phyloP scores from a whole-genome alignment of 2,113 vertebrate species.

The Thamnophis sirtalis region DNA sequence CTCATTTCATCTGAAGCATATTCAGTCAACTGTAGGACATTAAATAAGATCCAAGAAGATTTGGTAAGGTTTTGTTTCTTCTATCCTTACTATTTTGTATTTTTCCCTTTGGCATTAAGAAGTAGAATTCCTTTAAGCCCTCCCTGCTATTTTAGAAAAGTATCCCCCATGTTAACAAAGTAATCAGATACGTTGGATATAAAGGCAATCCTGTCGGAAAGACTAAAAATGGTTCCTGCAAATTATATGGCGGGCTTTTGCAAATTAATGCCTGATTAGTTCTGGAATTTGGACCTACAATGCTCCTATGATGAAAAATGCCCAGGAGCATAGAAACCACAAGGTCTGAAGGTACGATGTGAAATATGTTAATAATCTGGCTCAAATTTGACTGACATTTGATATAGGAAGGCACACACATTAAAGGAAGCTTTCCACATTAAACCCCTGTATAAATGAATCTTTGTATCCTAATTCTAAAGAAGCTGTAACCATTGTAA shows the following conservation, averaged over 20 bases:
- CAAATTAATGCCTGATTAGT: constrained; percentile 49
- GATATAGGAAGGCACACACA: background rate
- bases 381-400: background rate
- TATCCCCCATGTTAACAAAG: constrained; percentile 13
- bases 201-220: constrained; percentile 35
- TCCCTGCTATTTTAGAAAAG: constrained; percentile 15
- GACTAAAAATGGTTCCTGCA: constrained; percentile 23
- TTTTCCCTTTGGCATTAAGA: constrained; percentile 2
- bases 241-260: constrained; percentile 36
- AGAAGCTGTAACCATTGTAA: background rate
- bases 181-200: constrained; percentile 40
- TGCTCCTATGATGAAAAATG: constrained; percentile 47
- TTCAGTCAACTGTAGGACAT: background rate
- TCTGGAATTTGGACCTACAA: constrained; percentile 24
- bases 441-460: background rate
- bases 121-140: constrained; percentile 8
- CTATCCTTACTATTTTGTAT: background rate
- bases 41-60: constrained; percentile 2
- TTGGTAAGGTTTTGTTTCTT: constrained; percentile 18
- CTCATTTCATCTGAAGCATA: background rate
- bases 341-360: background rate
- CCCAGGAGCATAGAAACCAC: constrained; percentile 29
- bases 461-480: constrained; percentile 16
- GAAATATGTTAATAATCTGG: background rate
- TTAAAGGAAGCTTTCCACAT: background rate